Evolutionary conservation across 2,113 vertebrate species (phyloP), one percentile per base, ranked within the genome.

Genomic region (Hemiprocne comata): DNA sequence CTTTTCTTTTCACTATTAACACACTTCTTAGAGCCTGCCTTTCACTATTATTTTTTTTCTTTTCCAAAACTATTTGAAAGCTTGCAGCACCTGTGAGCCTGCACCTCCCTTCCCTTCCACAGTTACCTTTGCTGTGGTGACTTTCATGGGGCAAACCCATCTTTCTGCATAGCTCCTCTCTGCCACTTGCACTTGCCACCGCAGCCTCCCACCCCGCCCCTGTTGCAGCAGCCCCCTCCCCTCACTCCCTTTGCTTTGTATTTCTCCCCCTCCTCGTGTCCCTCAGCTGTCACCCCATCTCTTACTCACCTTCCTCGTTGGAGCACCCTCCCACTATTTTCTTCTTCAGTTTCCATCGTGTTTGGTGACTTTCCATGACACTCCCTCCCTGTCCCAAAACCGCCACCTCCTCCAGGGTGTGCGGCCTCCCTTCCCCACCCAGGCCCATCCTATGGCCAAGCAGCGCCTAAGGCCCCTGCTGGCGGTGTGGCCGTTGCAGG

Each of bases 401-500:
- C 9, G 0, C 29, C 31, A 6, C 14, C 17, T 29, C 20, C 36
- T 25, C 24, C 4, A 0, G 2, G 33, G 9, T 10, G 3, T 15
- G 40, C 11, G 40, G 4, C 15, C 33, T 19, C 7, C 17, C 13
- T 5, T 21, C 11, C 18, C 31, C 3, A 3, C 23, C 26, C 17
- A 3, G 8, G 3, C 36, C 11, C 4, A 1, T 9, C 23, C 46
- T 5, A 9, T 2, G 1, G 16, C 13, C 13, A 5, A 4, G 23
- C 8, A 2, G 4, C 12, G 40, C 40, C 40, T 9, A 42, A 6
- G 14, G 1, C 36, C 11, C 9, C 38, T 12, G 4, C n/a, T 12
- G 23, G 57, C 3, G 6, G 40, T 42, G 40, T 42, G 40, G 40
- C 40, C 13, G 11, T 42, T 42, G 40, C 40, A 42, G 40, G 40